Evolutionary conservation across 2,797 vertebrate species (phyloP), one percentile per base, ranked within the genome.

Genomic region (Parotocinclus haroldoi): DNA sequence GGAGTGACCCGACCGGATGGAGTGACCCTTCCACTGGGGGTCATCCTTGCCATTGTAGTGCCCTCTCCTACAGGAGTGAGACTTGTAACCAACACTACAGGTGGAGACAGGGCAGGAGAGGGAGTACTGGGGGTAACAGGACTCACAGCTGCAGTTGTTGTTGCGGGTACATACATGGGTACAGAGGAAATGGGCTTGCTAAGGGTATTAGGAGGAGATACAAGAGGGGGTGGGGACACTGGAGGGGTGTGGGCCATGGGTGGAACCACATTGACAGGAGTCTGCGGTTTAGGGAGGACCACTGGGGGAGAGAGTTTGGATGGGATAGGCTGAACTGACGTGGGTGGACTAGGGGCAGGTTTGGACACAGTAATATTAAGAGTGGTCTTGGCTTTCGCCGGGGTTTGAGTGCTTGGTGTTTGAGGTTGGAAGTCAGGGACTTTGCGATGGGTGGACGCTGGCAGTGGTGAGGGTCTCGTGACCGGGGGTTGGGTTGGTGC

Each of bases 131-230:
- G 80, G 63, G 81, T 74, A 16, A 81, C 77, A 0, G 82, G 82
- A 1, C 83, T 80, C 9, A 63, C 79, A 9, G 63, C 79, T 1
- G 63, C 79, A 1, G 81, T 65, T 3, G 82, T 78, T 1, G 73
- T 73, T 38, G 88, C n/a, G 0, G 87, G 81, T 18, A 71, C 74
- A 16, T 92, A 92, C 89, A 87, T 86, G 0, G 91, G 91, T 45
- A 92, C 72, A 0, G 91, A 89, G 10, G 89, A 91, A 75, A 92
- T 91, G 3, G 91, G 91, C 60, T 90, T 91, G 17, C 91, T 89
- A 0, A 92, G 90, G 57, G 59, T 40, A 9, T 86, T 75, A 13
- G 80, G 76, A 60, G 78, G 77, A 17, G 76, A 75, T 17, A 79
- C 79, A 7, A 87, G 69, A 14, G 79, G 55, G 0, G 77, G 70